Evolutionary conservation across 1,140 invertebrate genomes (phyloP), one percentile per base, ranked within the genome.

Genomic region (Camponotus floridanus): DNA sequence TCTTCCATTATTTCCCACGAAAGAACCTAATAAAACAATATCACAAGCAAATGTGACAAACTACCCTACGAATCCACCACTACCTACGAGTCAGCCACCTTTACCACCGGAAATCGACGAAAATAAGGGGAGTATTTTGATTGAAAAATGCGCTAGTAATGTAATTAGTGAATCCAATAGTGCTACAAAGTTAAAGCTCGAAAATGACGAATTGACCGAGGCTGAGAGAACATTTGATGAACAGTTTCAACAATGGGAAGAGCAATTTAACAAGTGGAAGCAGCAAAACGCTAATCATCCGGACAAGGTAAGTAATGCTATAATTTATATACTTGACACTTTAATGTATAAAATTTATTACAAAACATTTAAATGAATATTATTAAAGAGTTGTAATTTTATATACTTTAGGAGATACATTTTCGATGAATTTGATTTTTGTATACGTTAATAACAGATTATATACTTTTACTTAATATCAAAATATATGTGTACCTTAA

Each of bases 251-350:
- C 97, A 97, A 90, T 98, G 98, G 98, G 98, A 98, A 94, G 96
- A 97, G 86, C 97, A 98, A 91, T 98, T 98, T 92, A 97, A 97
- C 88, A 97, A 97, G 88, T 98, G 98, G 98, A 98, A 97, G 93
- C 96, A 96, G 84, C 97, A 98, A 91, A 98, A 98, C 95, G 96
- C 96, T 31, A 97, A 97, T 94, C 98, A 98, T 96, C 98, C 98
- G 18, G 97, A 98, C 92, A 98, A 97, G 94, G 96, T 96, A 94
- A 93, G 91, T 93, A 33, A 71, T 76, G 18, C 6, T 21, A 57
- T 21, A 51, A 26, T 48, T 55, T 21, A 31, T 45, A 68, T 68
- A 68, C 51, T 45, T 1, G 64, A 76, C 4, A 51, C 78, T 55
- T 78, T 70, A 61, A 26, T 64, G 33, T 2, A 73, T 64, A 76